Base-by-base conservation (phyloP, 2,113 vertebrate genomes). In the Tonatia bakeri region DNA sequence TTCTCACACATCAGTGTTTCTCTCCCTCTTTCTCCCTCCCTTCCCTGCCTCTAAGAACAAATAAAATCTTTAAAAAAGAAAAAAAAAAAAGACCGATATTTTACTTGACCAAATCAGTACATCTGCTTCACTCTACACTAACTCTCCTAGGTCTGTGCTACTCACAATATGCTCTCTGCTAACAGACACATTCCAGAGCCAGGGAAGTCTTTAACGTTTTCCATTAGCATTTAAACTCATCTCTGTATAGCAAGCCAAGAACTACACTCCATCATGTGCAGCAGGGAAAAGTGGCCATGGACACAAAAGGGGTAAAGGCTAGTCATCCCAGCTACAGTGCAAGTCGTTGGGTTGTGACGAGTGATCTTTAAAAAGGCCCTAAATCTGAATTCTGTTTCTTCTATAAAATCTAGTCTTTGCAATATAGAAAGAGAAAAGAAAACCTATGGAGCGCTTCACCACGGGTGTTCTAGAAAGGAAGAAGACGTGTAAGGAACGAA, bases 321-420 rank as follows among this genome's bases (percentile, higher is more conserved):
- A 95, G 69, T 50, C 87, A 96, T 26, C 45, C 5, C 45, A 70
- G 70, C 33, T 67, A 64, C 92, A 77, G 54, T 83, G 75, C 12
- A 13, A 47, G 79, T 17, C 33, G 2, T 12, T 26, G 86, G 80
- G 81, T 0, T 76, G 19, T 73, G 33, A 87, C 3, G 69, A 80
- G 36, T 76, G 9, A 93, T 65, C 40, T 94, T 82, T 1, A 72
- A 81, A 70, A 80, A 82, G 5, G 65, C 10, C 11, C 14, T 76
- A 79, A 91, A 93, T 72, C 26, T 83, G 11, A 96, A 72, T 93
- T 86, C 50, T 82, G 64, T 19, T 50, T 89, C 50, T 69, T 65
- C 52, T 72, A 80, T 40, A 92, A 84, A 96, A 91, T 28, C 65
- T 72, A 82, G 15, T 69, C 33, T 83, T 28, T 76, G 38, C 31